phyloP scores from a whole-genome alignment of 2,888 invertebrate species.

The Agrilus cyanescens region DNA sequence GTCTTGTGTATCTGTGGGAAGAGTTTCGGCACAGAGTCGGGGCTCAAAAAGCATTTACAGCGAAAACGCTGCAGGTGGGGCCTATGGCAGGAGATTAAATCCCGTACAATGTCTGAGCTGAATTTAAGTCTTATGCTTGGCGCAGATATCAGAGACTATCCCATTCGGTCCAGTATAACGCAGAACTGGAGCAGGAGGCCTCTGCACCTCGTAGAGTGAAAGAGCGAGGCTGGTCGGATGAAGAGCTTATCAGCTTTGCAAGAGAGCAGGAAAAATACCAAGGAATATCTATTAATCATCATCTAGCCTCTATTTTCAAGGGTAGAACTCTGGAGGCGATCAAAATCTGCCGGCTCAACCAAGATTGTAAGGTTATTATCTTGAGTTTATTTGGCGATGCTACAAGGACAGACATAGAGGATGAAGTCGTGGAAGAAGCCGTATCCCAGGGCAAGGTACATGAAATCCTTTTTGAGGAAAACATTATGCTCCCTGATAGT shows the following conservation, averaged over 20 bases:
- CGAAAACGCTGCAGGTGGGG: neutral
- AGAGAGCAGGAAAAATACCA: neutral
- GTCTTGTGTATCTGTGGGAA: too few relatives aligned
- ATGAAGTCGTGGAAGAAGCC: too few relatives aligned
- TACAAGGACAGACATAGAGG: too few relatives aligned
- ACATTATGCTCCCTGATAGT: too few relatives aligned
- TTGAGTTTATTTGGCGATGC: too few relatives aligned
- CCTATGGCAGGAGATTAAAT: too few relatives aligned
- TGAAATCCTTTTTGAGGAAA: too few relatives aligned
- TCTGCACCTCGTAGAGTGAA: neutral
- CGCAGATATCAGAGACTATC: neutral
- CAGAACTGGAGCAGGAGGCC: neutral
- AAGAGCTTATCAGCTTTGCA: conserved; percentile 2
- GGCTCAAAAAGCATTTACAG: neutral
- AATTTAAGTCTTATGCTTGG: too few relatives aligned
- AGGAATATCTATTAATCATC: neutral
- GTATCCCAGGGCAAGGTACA: too few relatives aligned
- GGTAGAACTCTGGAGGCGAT: conserved; percentile 5
- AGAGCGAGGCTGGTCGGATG: conserved; percentile 1
- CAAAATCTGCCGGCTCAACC: neutral
- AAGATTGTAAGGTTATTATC: too few relatives aligned
- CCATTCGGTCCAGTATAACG: neutral
- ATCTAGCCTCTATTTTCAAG: neutral
- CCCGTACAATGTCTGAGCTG: too few relatives aligned
- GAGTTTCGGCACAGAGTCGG: neutral